phyloP scores from a whole-genome alignment of 2,888 invertebrate species.

The Bursaphelenchus okinawaensis region DNA sequence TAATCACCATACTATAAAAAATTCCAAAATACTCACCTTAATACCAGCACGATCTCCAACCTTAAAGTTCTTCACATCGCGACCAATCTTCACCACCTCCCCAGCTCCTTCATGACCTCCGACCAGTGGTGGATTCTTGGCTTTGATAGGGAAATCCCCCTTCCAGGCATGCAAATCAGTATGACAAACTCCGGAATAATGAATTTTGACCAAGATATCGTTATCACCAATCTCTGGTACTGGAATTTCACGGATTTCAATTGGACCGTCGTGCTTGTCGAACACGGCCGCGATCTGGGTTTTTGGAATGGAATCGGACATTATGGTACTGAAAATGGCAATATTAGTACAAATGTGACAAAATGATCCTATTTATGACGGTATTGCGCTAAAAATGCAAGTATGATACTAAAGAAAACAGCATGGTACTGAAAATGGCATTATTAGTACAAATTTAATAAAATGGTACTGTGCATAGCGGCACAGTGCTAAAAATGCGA shows the following conservation, averaged over 20 bases:
- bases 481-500: too few relatives aligned
- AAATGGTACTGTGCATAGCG: too few relatives aligned
- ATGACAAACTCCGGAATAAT: slow-evolving; percentile 26
- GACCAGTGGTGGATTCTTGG: slow-evolving; percentile 20
- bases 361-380: too few relatives aligned
- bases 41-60: slow-evolving; percentile 37
- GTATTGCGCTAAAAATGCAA: too few relatives aligned
- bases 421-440: too few relatives aligned
- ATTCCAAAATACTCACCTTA: slow-evolving; percentile 25
- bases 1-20: neutral
- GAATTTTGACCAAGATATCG: slow-evolving; percentile 20
- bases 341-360: too few relatives aligned
- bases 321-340: too few relatives aligned
- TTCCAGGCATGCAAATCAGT: slow-evolving; percentile 16
- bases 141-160: slow-evolving; percentile 12
- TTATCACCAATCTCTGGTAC: slow-evolving; percentile 21
- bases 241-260: slow-evolving; percentile 21
- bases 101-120: slow-evolving; percentile 42
- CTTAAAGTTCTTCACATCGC: slow-evolving; percentile 30
- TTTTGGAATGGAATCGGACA: slow-evolving; percentile 16
- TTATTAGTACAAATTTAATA: too few relatives aligned
- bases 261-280: slow-evolving; percentile 18
- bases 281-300: slow-evolving; percentile 20
- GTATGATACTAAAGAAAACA: too few relatives aligned
- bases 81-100: slow-evolving; percentile 30